phyloP scores from a whole-genome alignment of 2,888 invertebrate genomes.

The Tipula unca region DNA sequence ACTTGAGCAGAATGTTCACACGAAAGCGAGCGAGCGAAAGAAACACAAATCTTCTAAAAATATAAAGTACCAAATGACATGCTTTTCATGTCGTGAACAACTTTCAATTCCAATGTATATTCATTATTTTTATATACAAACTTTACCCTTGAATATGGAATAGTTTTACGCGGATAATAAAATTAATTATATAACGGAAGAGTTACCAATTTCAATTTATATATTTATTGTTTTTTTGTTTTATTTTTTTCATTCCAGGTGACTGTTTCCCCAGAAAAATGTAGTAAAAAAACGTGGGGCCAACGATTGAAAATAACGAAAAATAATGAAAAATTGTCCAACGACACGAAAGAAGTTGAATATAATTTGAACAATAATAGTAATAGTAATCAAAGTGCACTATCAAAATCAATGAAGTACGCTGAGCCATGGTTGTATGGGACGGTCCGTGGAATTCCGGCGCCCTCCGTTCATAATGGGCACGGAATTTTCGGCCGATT shows the following conservation, averaged over 20 bases:
- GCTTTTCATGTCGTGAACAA: background rate
- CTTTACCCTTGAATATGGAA: background rate
- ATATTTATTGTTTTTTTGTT: background rate
- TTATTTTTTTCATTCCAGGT: constrained; percentile 27
- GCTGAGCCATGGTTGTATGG: constrained; percentile 81
- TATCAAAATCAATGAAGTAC: constrained; percentile 76
- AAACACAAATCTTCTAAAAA: constrained; percentile 10
- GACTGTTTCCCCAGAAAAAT: constrained; percentile 27
- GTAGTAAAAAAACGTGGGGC: constrained; percentile 57
- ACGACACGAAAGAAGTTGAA: constrained; percentile 26
- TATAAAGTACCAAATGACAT: constrained; percentile 20
- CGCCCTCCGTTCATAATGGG: constrained; percentile 41
- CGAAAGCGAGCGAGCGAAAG: background rate
- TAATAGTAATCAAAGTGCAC: constrained; percentile 49
- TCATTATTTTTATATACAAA: background rate
- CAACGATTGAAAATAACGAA: constrained; percentile 55
- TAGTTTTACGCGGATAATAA: background rate
- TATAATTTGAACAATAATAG: constrained; percentile 23
- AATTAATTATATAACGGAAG: no score
- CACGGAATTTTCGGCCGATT: constrained; percentile 45
- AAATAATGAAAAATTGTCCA: constrained; percentile 42
- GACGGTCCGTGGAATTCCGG: constrained; percentile 53
- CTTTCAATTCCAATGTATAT: background rate
- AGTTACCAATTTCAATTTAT: no score
- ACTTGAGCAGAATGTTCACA: background rate